These are phyloP conservation scores for Platalea minor DNA, from an alignment of 2,797 vertebrate species.

Conservation along the genomic window DNA sequence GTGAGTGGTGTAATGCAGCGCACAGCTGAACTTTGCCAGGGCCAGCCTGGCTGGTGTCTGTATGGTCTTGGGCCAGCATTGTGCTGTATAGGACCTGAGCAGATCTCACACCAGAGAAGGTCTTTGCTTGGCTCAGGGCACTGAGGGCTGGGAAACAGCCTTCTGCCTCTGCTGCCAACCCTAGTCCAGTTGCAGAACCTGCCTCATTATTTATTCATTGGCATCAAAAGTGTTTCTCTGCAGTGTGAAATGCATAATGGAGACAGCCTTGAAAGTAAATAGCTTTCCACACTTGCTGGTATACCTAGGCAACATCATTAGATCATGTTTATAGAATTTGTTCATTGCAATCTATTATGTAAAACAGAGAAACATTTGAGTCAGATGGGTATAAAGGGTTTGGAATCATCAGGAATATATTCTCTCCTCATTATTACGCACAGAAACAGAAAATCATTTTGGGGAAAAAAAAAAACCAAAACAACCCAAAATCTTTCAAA, in stretches of 20 bases:
- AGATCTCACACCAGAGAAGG: background rate
- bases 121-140: background rate
- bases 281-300: slow-evolving; percentile 15
- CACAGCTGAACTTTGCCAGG: background rate
- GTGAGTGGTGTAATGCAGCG: background rate
- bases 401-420: background rate
- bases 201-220: background rate
- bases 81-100: background rate
- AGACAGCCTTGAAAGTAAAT: background rate
- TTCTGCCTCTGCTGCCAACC: background rate
- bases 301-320: slow-evolving; percentile 1
- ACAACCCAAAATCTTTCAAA: background rate
- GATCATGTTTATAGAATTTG: background rate
- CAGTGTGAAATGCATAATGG: background rate
- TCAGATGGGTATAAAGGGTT: background rate
- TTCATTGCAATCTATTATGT: background rate
- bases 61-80: background rate
- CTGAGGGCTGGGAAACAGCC: background rate
- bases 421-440: background rate
- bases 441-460: background rate
- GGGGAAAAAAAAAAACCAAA: background rate
- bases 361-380: background rate
- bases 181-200: background rate
- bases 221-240: background rate
- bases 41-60: background rate